Evolutionary conservation across 2,113 vertebrate genomes (phyloP).

Genomic region (Rissa tridactyla): DNA sequence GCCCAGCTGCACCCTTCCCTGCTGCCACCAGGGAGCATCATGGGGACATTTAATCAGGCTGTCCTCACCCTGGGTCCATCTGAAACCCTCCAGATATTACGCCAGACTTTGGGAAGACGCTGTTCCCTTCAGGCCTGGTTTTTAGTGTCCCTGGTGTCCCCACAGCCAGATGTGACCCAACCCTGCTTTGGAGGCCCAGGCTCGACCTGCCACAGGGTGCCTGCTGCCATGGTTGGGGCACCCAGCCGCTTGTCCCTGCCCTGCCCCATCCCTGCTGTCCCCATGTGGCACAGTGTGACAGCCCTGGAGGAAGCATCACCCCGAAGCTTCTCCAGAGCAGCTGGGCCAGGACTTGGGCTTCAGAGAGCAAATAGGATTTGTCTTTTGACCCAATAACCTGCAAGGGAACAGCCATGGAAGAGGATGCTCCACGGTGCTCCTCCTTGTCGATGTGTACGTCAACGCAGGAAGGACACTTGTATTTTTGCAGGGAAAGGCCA

Average conservation of each 20-base stretch:
- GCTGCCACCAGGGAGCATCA: constrained; percentile 48
- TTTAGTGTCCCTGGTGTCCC: not conserved
- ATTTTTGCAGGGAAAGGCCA: not conserved
- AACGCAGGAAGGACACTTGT: rapidly evolving
- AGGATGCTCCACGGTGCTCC: not conserved
- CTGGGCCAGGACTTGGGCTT: not conserved
- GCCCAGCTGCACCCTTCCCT: not conserved
- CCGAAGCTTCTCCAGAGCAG: not conserved
- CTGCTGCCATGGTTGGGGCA: not conserved
- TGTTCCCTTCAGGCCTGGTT: not conserved
- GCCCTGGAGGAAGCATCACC: not conserved
- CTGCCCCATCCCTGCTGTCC: not conserved
- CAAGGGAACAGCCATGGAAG: not conserved
- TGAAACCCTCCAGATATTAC: not conserved
- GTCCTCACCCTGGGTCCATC: rapidly evolving
- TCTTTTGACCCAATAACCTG: not conserved
- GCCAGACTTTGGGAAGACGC: not conserved
- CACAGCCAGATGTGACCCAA: not conserved
- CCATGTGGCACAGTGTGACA: not conserved
- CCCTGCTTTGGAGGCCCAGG: not conserved
- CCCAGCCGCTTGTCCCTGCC: not conserved
- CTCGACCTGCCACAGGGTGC: not conserved
- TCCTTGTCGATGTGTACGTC: not conserved
- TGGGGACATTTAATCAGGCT: not conserved
- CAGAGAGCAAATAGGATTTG: not conserved